Base-by-base conservation (phyloP, 1,140 invertebrate genomes). In the Drosophila ironensis region DNA sequence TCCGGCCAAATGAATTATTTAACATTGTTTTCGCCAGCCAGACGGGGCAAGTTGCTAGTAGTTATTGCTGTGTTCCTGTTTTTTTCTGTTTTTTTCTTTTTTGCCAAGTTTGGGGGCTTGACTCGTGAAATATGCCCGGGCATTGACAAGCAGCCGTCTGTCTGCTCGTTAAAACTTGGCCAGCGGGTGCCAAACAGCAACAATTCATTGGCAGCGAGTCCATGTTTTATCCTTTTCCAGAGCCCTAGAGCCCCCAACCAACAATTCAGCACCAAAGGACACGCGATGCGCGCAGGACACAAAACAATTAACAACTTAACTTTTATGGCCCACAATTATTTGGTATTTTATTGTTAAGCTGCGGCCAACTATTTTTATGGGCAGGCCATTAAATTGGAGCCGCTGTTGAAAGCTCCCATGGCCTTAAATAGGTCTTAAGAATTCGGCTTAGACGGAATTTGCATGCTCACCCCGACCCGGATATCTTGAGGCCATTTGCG, bases 281-380 rank as follows among this genome's bases (percentile, higher is more conserved):
- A 84, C 80, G 80, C 80, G 80, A 86, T 72, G 53, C 27, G 44
- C 38, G 22, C 38, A 51, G 52, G 50, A 76, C 37, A 25, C 47
- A 48, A 75, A 71, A 61, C 78, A 78, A 82, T 82, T 82, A 82
- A 82, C 78, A 78, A 86, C 70, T 84, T 78, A 71, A 78, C 80
- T 84, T 82, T 86, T 84, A 84, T 84, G 78, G 64, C 46, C 78
- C 59, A 66, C 80, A 84, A 84, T 86, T 84, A 84, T 84, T 74
- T 78, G 78, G 63, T 82, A 84, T 82, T 84, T 63, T 84, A 84
- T 82, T 78, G 59, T 78, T 63, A 47, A 77, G 68, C 63, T 42
- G 27, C 56, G 25, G 57, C 71, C 68, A 68, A 71, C 60, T 72
- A 82, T 72, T 75, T 81, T 82, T 72, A 76, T 72, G 72, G 42